Base-by-base conservation (phyloP, 1,140 invertebrate species). In the Drosophila ercepeae region DNA sequence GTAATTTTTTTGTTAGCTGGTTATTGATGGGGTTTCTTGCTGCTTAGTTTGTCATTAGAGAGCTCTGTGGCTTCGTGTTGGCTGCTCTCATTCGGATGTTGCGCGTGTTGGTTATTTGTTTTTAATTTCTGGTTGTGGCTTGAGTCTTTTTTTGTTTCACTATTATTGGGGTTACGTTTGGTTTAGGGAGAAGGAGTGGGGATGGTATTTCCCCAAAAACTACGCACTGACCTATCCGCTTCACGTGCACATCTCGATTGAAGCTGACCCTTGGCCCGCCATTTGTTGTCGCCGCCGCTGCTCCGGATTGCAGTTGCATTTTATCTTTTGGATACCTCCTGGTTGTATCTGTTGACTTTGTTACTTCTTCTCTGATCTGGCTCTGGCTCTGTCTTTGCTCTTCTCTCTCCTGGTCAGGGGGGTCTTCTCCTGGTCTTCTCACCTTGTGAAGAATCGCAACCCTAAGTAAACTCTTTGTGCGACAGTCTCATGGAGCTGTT, bases 211-310 rank as follows among this genome's bases (percentile, higher is more conserved):
- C n/a, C 44, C 44, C 44, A 46, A 1, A 60, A 74, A 25, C 58
- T 60, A 65, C 72, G 69, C 77, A 91, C 95, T 95, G 94, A 96
- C 95, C 95, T 92, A 97, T 96, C 93, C 96, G 93, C 92, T 97
- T 97, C 78, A 97, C 95, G 92, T 96, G 95, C 75, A 97, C 96
- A 94, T 97, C 96, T 90, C 95, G 94, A 93, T 97, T 96, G 93
- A 97, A 97, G 81, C 96, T 97, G 79, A 97, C 96, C 78, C 94
- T 93, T 71, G 94, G 94, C 91, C 93, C 93, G 82, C 93, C 93
- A 75, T 91, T 91, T 64, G 73, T 39, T 44, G 65, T 19, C 21
- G 73, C 1, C 42, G 65, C 29, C 21, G 73, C 1, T 41, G 63
- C 50, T 52, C 67, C 49, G 5, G 50, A 49, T 50, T 61, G 76